A percentile compares a stretch with the other conserved stretches of the same genome.
phyloP scores from a whole-genome alignment of 2,113 vertebrate genomes.

The Variabilichromis moorii region DNA sequence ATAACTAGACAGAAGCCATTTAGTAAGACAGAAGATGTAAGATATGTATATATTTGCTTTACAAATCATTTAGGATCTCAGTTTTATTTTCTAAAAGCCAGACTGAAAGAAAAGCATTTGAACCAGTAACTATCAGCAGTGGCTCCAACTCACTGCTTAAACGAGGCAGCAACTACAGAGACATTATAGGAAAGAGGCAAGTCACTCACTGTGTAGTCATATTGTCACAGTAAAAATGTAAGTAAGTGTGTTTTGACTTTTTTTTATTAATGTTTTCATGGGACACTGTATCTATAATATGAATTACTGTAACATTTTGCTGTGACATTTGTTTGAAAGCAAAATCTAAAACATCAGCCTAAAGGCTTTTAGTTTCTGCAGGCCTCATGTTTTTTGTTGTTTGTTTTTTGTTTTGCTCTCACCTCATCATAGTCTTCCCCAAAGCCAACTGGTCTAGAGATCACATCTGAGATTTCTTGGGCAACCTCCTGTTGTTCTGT shows the following conservation, averaged over 20 bases:
- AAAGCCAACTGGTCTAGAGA: slow-evolving; percentile 90
- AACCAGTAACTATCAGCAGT: background rate
- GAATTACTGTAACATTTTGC: background rate
- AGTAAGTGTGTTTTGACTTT: background rate
- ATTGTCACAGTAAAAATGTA: background rate
- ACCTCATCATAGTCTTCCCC: slow-evolving; percentile 94
- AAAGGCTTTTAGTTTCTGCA: background rate
- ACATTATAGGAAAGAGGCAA: background rate
- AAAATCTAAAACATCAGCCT: background rate
- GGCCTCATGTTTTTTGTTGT: background rate
- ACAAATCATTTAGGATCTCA: background rate
- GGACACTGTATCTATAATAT: background rate
- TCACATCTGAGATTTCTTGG: slow-evolving; percentile 94
- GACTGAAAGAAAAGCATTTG: background rate
- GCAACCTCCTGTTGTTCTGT: slow-evolving; percentile 95
- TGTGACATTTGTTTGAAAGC: background rate
- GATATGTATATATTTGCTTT: background rate
- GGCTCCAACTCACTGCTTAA: background rate
- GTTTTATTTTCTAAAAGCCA: background rate
- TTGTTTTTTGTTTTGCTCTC: background rate
- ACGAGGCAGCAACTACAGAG: background rate
- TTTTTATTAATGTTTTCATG: background rate
- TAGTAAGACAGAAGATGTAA: background rate
- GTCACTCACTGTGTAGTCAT: background rate
- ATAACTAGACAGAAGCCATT: background rate